Conservation (phyloP, 2,797 vertebrate genomes). For the Dipus sagitta region DNA sequence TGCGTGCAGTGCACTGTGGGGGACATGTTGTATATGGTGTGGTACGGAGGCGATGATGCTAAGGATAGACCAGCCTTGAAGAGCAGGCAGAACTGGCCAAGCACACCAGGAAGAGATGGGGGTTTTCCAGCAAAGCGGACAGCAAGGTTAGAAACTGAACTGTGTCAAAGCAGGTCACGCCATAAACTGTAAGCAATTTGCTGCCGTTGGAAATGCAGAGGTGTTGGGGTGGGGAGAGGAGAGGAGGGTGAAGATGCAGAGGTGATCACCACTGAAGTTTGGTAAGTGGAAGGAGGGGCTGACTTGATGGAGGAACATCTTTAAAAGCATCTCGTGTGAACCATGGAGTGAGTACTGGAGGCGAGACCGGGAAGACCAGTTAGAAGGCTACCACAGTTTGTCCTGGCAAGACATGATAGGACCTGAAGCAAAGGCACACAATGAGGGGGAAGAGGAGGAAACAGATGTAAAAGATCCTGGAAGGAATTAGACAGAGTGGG, state of each 20-base stretch:
- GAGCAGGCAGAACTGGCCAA: too few species aligned
- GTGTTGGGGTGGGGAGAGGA: not conserved
- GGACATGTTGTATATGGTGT: too few species aligned
- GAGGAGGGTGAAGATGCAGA: not conserved
- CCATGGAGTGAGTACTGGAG: not conserved
- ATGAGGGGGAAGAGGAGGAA: not conserved
- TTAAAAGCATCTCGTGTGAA: not conserved
- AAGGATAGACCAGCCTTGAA: too few species aligned
- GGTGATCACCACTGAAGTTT: not conserved
- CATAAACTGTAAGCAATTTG: not conserved
- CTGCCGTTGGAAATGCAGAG: not conserved
- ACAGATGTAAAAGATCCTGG: not conserved
- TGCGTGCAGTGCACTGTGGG: too few species aligned
- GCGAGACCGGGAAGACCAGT: not conserved
- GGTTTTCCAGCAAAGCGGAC: not conserved
- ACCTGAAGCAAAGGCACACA: not conserved
- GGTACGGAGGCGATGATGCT: too few species aligned
- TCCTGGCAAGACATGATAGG: not conserved
- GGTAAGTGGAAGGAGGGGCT: not conserved
- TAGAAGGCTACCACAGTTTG: not conserved
- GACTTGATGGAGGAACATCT: not conserved
- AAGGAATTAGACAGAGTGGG: not conserved
- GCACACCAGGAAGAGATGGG: not conserved
- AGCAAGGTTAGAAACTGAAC: not conserved
- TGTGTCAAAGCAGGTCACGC: not conserved